Base-by-base conservation (phyloP, 2,888 invertebrate species). In the Lasioglossum pauxillum region DNA sequence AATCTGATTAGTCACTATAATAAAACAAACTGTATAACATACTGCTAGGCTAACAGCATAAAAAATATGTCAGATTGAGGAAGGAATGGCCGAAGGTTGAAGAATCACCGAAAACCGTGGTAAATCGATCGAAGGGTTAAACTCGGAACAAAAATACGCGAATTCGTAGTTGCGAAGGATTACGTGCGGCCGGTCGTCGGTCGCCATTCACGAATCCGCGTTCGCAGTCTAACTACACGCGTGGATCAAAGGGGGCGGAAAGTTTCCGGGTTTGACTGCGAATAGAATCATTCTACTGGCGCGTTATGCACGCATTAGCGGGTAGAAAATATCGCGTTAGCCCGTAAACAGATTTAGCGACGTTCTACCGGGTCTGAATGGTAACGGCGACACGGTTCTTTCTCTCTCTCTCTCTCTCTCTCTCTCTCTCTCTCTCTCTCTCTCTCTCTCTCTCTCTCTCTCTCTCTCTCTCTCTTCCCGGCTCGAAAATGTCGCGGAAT, bases 301-400 rank as follows among this genome's bases (percentile, higher is more conserved):
- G 31, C 31, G 75, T 57, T 76, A n/a, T 75, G n/a, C 76, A 75
- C 72, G 75, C 84, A 60, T 67, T 38, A 53, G 72, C 31, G 35
- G n/a, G 44, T 27, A 71, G 60, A 72, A 86, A 86, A 75, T 86
- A 75, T 82, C 74, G 41, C 44, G 78, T 75, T 46, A 82, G 53
- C 60, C 77, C 71, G 78, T 78, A 83, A 86, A 78, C 83, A 67
- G 76, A 86, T 83, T 83, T 78, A 76, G 80, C 76, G 46, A 86
- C 78, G 78, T 83, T 75, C 64, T 83, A n/a, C 27, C 53, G 75
- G 16, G 53, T 72, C 49, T 64, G 80, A 78, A 80, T 83, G 83
- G 82, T 46, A 41, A 78, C 74, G 31, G 19, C 53, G 46, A 49
- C 82, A 19, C 80, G 78, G 75, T 76, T 44, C n/a, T n/a, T 41